Evolutionary conservation across 2,113 vertebrate species (phyloP).

Genomic region (Nesoenas mayeri): DNA sequence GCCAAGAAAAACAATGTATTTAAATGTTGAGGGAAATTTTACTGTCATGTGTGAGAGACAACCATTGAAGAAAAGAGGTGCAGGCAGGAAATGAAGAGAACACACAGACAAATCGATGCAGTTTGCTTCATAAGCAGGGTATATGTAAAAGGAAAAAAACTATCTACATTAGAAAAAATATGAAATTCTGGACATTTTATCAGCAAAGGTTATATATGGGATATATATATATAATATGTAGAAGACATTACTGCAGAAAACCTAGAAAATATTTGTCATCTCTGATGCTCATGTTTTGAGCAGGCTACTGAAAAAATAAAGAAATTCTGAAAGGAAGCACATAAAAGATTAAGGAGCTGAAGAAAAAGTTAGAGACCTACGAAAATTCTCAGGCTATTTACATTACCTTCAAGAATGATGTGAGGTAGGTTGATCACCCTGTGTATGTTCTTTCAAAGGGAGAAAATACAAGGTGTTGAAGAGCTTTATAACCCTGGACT

Average conservation of each 20-base stretch:
- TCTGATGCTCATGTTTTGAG: neutral
- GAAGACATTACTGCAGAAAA: neutral
- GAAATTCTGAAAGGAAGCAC: neutral
- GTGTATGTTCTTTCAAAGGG: neutral
- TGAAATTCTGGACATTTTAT: neutral
- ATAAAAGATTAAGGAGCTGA: neutral
- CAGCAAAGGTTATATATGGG: neutral
- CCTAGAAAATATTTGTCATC: neutral
- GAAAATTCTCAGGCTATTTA: neutral
- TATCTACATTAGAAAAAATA: neutral
- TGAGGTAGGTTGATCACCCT: neutral
- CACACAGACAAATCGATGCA: neutral
- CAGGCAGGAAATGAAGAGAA: neutral
- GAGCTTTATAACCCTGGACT: neutral
- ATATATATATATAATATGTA: neutral
- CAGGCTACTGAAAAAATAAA: neutral
- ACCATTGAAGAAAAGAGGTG: neutral
- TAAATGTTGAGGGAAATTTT: neutral
- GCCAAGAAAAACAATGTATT: neutral
- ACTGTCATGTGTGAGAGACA: neutral
- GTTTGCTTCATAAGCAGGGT: neutral
- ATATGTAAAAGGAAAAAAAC: neutral
- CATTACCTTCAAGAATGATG: neutral
- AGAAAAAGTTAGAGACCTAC: neutral
- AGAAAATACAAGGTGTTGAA: neutral